Evolutionary conservation across 2,113 vertebrate genomes (phyloP).

Genomic region (Eonycteris spelaea): DNA sequence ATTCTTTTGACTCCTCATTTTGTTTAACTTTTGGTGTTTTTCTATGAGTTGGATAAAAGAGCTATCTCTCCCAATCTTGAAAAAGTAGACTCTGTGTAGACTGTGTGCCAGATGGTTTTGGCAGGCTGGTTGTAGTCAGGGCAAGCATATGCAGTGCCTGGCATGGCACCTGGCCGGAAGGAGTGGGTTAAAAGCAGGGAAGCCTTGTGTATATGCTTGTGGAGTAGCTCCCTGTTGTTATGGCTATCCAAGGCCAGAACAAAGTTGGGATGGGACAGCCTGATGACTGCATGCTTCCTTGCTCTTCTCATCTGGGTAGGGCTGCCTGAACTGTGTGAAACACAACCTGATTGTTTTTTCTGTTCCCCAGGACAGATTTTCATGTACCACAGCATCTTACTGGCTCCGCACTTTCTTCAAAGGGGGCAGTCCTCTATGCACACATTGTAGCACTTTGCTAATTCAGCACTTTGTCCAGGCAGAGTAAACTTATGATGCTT

Average conservation of each 20-base stretch:
- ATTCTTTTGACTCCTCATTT: not conserved
- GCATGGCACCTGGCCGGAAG: not conserved
- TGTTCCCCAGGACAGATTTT: not conserved
- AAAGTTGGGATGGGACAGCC: not conserved
- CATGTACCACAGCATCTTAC: not conserved
- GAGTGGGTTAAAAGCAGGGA: not conserved
- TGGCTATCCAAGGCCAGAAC: not conserved
- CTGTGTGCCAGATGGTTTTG: not conserved
- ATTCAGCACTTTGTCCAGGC: not conserved
- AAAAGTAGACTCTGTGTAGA: not conserved
- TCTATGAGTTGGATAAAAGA: not conserved
- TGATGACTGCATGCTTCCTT: not conserved
- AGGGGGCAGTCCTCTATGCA: not conserved
- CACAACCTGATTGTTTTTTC: not conserved
- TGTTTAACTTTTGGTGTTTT: not conserved
- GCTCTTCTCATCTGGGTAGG: not conserved
- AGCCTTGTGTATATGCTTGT: not conserved
- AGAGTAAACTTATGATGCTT: not conserved
- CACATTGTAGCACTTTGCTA: not conserved
- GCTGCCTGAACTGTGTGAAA: not conserved
- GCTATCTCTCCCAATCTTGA: not conserved
- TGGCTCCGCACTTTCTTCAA: not conserved
- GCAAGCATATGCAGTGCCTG: not conserved
- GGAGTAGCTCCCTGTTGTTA: not conserved
- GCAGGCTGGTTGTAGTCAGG: not conserved